Base-by-base conservation (phyloP, 2,797 vertebrate genomes). In the Diplodus puntazzo region DNA sequence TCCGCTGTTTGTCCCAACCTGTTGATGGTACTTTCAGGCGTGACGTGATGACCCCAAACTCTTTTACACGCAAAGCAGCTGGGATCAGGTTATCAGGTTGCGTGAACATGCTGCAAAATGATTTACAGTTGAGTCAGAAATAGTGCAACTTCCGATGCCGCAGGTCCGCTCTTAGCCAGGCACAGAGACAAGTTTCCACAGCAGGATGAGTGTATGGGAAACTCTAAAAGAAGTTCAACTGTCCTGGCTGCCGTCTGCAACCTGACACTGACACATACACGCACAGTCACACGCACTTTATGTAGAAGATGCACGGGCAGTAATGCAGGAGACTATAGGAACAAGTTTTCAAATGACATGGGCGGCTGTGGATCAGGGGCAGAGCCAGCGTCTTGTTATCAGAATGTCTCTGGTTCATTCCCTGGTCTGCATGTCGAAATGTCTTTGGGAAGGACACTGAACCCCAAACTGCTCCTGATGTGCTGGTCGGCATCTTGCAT, bases 151-250 rank as follows among this genome's bases (percentile, higher is more conserved):
- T 89, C 88, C 68, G 73, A 79, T 75, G 84, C 27, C 16, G 42
- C 66, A 17, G 3, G n/a, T 75, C 75, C 49, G 7, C 64, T 77
- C 65, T 77, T n/a, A 73, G 48, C 55, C 30, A 21, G 63, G 79
- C 85, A 73, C 48, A 1, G 52, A 65, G 79, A 54, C 74, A 86
- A 84, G 78, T 78, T 84, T 88, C 86, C 75, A 78, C 54, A 11
- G 60, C 65, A 23, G 25, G 34, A 69, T 10, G 12, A 73, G 73
- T 55, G 72, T 27, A 18, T 86, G 84, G 73, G 78, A 90, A 90
- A 86, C 79, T 91, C 85, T 90, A 91, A 89, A 94, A 88, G 85
- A 83, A 87, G 91, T 75, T 55, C 52, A 27, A 21, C 73, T 65
- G 25, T 53, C 67, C 66, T 14, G 46, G 79, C 64, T 74, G 69